Evolutionary conservation across 2,113 vertebrate genomes (phyloP).

Genomic region (Phalacrocorax pelagicus): DNA sequence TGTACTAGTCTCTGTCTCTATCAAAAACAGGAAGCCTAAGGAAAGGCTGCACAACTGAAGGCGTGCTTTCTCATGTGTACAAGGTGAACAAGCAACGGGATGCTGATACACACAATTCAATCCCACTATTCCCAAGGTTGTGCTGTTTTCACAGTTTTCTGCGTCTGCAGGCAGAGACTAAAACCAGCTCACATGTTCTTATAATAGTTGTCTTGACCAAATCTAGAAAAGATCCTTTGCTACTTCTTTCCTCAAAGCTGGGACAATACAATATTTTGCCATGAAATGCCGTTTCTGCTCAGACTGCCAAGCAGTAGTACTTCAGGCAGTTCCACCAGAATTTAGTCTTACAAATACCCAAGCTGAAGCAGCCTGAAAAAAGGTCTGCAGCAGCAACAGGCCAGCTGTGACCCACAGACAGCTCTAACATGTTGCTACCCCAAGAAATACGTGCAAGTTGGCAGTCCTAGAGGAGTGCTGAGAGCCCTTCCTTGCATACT

Average conservation of each 20-base stretch:
- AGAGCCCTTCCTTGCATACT: neutral
- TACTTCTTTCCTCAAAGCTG: neutral
- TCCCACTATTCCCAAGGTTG: neutral
- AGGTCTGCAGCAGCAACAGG: neutral
- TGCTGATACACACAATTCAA: neutral
- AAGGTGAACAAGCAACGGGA: neutral
- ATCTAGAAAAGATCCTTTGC: neutral
- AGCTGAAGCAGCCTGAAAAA: neutral
- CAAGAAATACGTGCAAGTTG: neutral
- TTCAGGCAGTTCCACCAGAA: neutral
- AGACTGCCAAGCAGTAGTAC: neutral
- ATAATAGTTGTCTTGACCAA: neutral
- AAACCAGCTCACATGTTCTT: neutral
- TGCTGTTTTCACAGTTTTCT: neutral
- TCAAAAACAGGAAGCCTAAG: neutral
- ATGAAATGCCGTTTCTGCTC: neutral
- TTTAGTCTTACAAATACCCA: neutral
- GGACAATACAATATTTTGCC: neutral
- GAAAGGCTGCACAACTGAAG: neutral
- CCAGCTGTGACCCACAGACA: neutral
- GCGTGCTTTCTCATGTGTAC: rapidly evolving
- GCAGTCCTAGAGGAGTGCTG: neutral
- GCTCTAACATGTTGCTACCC: rapidly evolving
- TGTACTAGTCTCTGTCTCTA: neutral
- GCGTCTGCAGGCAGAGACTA: neutral